Evolutionary conservation across 2,797 vertebrate species (phyloP), one percentile per base, ranked within the genome.

Genomic region (Halcyon smyrnensis): DNA sequence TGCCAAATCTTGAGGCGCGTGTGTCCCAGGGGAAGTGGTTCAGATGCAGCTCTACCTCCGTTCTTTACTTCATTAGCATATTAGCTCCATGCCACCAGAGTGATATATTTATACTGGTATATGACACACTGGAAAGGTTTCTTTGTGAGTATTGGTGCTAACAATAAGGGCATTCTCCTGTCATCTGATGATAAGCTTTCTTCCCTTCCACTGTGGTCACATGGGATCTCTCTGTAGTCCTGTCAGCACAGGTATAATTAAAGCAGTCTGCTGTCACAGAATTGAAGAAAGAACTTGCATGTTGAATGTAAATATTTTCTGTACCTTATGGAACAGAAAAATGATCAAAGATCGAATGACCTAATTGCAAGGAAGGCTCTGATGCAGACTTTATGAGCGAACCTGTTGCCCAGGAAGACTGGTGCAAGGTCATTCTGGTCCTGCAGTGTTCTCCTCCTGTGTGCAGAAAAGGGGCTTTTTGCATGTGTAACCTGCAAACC

Each of bases 171-270:
- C 75, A 93, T 90, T 94, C 68, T 92, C 90, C 87, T 97, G 90
- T 96, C 90, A 96, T 84, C 90, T 73, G 80, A 83, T 90, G 73
- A 89, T 95, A 91, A 90, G 90, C 94, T 95, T 96, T 95, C 89
- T 97, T 90, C 65, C 74, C n/a, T 95, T 91, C 53, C 89, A 25
- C 81, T 8, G 6, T 0, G 48, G 84, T 96, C 93, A 70, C 93
- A 93, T 87, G 93, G 88, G 91, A 95, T 84, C 79, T 92, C 95
- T 93, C 95, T 92, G 80, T 87, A 96, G 46, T 95, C 83, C 84
- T 93, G 95, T 96, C 92, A 97, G 92, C 87, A 77, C 87, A 77
- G 80, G 53, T 75, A 93, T 94, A 94, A 96, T 90, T 96, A 84
- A 94, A 95, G 77, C 18, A 15, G 83, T 83, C 79, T 85, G 65